Conservation (phyloP, 2,888 invertebrate species). For the Nesidiocoris tenuis region DNA sequence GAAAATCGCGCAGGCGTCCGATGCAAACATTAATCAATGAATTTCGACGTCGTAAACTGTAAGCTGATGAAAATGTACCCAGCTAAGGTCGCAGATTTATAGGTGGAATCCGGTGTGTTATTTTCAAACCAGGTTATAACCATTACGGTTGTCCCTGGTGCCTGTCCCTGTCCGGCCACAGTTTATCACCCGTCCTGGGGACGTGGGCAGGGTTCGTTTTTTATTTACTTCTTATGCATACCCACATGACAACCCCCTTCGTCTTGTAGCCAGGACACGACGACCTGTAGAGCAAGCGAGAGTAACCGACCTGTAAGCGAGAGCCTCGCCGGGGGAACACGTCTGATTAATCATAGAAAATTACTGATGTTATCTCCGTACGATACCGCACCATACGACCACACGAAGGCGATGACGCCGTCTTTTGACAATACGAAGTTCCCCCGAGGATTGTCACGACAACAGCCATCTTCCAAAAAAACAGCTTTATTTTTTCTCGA, state of each 20-base stretch:
- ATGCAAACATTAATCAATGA: not conserved
- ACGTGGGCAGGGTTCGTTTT: slow-evolving; percentile 31
- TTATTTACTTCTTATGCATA: slow-evolving; percentile 11
- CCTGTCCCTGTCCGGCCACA: slow-evolving; percentile 11
- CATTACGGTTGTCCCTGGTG: slow-evolving; percentile 17
- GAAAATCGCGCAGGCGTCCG: too few relatives aligned
- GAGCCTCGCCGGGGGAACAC: slow-evolving; percentile 13
- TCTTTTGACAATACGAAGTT: not conserved
- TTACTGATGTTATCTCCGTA: slow-evolving; percentile 35
- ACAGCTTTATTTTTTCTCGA: too few relatives aligned
- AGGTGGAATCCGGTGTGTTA: not conserved
- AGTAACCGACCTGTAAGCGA: too few relatives aligned
- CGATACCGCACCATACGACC: not conserved
- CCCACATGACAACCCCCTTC: slow-evolving; percentile 23
- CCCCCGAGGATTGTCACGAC: not conserved
- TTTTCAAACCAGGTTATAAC: slow-evolving; percentile 21
- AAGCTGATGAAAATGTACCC: slow-evolving; percentile 24
- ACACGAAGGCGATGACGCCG: not conserved
- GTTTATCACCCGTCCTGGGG: slow-evolving; percentile 25
- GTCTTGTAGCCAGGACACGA: not conserved
- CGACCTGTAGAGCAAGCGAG: not conserved
- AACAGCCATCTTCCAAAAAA: not conserved
- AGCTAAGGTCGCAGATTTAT: slow-evolving; percentile 19
- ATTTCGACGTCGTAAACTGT: not conserved
- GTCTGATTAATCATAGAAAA: slow-evolving; percentile 43